Evolutionary conservation across 2,113 vertebrate species (phyloP).

Genomic region (Eudyptes chrysolophus): DNA sequence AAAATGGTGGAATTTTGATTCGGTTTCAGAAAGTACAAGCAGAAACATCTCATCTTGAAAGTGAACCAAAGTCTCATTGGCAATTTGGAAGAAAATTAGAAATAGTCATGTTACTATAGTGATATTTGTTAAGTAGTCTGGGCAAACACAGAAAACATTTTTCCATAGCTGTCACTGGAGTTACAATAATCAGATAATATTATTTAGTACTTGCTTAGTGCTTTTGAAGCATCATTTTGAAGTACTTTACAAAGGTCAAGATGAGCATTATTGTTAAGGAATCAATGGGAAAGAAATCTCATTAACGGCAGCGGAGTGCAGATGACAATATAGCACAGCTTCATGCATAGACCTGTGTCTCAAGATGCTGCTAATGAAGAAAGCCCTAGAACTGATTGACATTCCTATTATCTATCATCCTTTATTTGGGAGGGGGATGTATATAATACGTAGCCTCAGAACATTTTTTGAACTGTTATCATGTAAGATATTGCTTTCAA

Average conservation of each 20-base stretch:
- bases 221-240: background rate
- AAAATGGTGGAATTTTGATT: background rate
- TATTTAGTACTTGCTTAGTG: slow-evolving; percentile 24
- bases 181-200: slow-evolving; percentile 20
- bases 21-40: background rate
- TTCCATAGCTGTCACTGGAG: background rate
- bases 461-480: background rate
- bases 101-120: background rate
- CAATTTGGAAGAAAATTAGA: slow-evolving; percentile 26
- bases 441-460: background rate
- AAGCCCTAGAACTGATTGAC: background rate
- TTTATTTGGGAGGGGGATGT: background rate
- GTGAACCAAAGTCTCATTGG: background rate
- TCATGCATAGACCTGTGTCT: background rate
- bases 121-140: slow-evolving; percentile 17
- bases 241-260: slow-evolving; percentile 4
- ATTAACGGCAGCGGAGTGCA: background rate
- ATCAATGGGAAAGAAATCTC: background rate
- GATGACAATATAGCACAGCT: background rate
- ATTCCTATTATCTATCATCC: background rate
- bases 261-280: background rate
- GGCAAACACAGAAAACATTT: background rate
- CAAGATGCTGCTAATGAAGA: background rate
- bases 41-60: background rate
- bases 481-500: background rate